Base-by-base conservation (phyloP, 2,888 invertebrate genomes). In the Bhutanitis thaidina region DNA sequence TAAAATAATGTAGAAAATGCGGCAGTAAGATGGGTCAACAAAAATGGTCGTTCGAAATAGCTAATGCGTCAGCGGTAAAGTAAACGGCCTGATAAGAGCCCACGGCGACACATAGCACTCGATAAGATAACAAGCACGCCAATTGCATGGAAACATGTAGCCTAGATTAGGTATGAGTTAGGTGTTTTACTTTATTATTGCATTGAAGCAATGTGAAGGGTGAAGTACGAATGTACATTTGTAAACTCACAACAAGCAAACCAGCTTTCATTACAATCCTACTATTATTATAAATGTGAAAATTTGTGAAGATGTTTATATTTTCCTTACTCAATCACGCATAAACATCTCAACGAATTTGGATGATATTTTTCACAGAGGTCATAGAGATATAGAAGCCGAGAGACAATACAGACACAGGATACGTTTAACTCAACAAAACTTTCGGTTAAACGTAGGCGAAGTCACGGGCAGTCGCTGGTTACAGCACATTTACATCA, bases 61-160 rank as follows among this genome's bases (percentile, higher is more conserved):
- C 50, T 44, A 48, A 51, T 60, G 62, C 72, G 73, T 69, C 70
- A 72, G 52, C 57, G 57, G 57, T 13, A 62, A 57, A 62, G 64
- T 65, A 67, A 73, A 67, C 70, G 64, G 15, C 16, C 49, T 60
- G 78, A 78, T 79, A 79, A 78, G 65, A 49, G 51, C 57, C 54
- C 61, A 56, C 65, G 47, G 54, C 53, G 54, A 49, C 65, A 69
- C 59, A 65, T 67, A 69, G 58, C 52, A 47, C 46, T 54, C 72
- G 80, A 80, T 78, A 77, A 78, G 77, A 77, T 72, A 74, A 15
- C 38, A 44, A 52, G 52, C 67, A 73, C 69, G 66, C 75, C 75
- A 77, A 77, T 77, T 71, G 70, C 63, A 64, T 49, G 49, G 55
- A 70, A 74, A 71, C 71, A 59, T 56, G 53, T 13, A 9, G 47